phyloP scores from a whole-genome alignment of 2,113 vertebrate species.

The Channa maculata region DNA sequence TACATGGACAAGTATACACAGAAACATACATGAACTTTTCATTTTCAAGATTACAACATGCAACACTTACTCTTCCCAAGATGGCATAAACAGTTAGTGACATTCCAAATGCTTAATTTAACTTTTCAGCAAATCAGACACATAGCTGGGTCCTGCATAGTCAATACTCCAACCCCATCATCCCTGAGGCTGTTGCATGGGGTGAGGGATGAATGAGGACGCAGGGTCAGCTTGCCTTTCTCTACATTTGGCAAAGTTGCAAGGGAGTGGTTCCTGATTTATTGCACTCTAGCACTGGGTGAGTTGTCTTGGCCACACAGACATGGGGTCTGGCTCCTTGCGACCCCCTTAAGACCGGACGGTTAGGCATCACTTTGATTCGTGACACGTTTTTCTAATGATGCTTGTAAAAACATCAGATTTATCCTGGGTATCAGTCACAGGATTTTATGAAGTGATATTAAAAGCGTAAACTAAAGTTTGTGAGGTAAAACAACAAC shows the following conservation, averaged over 20 bases:
- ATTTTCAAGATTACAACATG: not conserved
- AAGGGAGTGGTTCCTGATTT: slow-evolving; percentile 67
- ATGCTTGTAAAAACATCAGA: slow-evolving; percentile 62
- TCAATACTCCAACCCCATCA: slow-evolving; percentile 1
- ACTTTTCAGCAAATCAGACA: slow-evolving; percentile 72
- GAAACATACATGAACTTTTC: not conserved
- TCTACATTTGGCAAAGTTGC: slow-evolving; percentile 72
- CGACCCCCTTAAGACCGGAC: slow-evolving; percentile 23
- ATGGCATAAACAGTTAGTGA: slow-evolving; percentile 50
- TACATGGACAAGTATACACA: not conserved
- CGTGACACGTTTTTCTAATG: slow-evolving; percentile 20
- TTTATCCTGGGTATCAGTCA: slow-evolving; percentile 50
- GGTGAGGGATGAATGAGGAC: slow-evolving; percentile 31
- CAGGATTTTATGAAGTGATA: slow-evolving; percentile 55
- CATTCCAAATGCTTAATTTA: slow-evolving; percentile 68
- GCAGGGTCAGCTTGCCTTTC: slow-evolving; percentile 58
- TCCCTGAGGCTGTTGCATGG: slow-evolving; percentile 28
- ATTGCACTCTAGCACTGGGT: slow-evolving; percentile 41
- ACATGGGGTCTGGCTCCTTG: slow-evolving; percentile 42
- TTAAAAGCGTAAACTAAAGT: slow-evolving; percentile 38
- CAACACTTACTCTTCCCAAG: slow-evolving; percentile 34
- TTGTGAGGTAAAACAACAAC: slow-evolving; percentile 29
- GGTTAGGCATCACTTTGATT: slow-evolving; percentile 53
- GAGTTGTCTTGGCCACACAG: slow-evolving; percentile 44
- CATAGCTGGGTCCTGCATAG: slow-evolving; percentile 2